phyloP scores from a whole-genome alignment of 2,113 vertebrate genomes.

The Pyxicephalus adspersus region DNA sequence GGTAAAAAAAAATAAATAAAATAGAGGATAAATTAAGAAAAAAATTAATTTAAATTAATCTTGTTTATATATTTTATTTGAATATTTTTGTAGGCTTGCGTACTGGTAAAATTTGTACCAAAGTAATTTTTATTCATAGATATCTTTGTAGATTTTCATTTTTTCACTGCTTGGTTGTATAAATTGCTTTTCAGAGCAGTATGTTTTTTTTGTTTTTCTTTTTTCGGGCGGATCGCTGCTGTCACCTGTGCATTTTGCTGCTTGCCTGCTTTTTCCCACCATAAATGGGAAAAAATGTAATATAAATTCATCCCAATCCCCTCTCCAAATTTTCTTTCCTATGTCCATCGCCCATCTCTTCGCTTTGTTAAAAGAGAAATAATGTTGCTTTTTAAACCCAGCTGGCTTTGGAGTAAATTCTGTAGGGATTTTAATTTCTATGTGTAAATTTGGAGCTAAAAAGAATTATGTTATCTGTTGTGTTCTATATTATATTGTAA shows the following conservation, averaged over 20 bases:
- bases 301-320: not conserved
- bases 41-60: slow-evolving; percentile 60
- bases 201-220: slow-evolving; percentile 7
- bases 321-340: not conserved
- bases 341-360: not conserved
- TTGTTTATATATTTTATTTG: slow-evolving; percentile 65
- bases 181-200: slow-evolving; percentile 52
- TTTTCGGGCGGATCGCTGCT: slow-evolving; percentile 13
- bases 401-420: slow-evolving; percentile 62
- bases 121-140: slow-evolving; percentile 63
- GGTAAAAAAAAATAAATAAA: not conserved
- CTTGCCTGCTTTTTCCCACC: slow-evolving; percentile 3
- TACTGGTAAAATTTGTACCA: slow-evolving; percentile 58
- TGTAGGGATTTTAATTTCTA: slow-evolving; percentile 67
- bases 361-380: slow-evolving; percentile 15
- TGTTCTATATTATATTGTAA: slow-evolving; percentile 53
- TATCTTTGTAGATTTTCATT: slow-evolving; percentile 53
- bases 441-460: slow-evolving; percentile 69
- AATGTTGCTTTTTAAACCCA: slow-evolving; percentile 58
- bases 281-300: not conserved
- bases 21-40: slow-evolving; percentile 50
- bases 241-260: slow-evolving; percentile 10
- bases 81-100: slow-evolving; percentile 62
- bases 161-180: slow-evolving; percentile 57
- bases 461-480: slow-evolving; percentile 53